Conservation (phyloP, 1,140 invertebrate species). For the Panagrolaimus sp. region DNA sequence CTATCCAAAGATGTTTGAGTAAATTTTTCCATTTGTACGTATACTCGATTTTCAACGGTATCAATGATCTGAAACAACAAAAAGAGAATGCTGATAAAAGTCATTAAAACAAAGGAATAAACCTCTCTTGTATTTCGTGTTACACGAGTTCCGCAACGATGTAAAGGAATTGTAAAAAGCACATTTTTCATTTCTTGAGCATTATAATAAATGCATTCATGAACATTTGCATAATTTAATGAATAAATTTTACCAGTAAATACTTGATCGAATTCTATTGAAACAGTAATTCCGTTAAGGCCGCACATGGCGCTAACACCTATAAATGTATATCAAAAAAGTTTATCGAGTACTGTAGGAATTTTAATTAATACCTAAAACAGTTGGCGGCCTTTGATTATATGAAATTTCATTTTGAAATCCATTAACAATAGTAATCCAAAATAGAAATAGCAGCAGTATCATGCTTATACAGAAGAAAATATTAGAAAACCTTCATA, state of each 20-base stretch:
- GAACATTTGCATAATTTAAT: conserved; percentile 42
- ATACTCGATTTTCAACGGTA: conserved; percentile 34
- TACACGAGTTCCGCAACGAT: conserved; percentile 45
- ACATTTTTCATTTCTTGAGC: conserved; percentile 38
- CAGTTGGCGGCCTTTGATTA: not conserved
- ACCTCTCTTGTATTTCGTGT: conserved; percentile 52
- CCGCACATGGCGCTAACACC: conserved; percentile 54
- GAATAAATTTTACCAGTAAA: conserved; percentile 54
- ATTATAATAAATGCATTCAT: conserved; percentile 53
- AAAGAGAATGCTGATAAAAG: not conserved
- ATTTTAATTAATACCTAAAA: not conserved
- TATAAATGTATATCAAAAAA: not conserved
- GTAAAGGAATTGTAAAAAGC: conserved; percentile 50
- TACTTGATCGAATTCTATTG: conserved; percentile 45
- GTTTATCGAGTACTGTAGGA: too few species aligned
- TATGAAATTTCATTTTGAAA: too few species aligned
- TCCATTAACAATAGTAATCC: too few species aligned
- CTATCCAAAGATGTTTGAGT: conserved; percentile 28
- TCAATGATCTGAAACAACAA: conserved; percentile 23
- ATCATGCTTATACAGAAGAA: too few species aligned
- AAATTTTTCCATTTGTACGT: conserved; percentile 38
- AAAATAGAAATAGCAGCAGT: too few species aligned
- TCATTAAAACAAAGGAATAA: conserved; percentile 25
- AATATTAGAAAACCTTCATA: too few species aligned
- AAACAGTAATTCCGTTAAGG: conserved; percentile 47